Evolutionary conservation across 2,113 vertebrate species (phyloP).

Genomic region (Lasiurus borealis): DNA sequence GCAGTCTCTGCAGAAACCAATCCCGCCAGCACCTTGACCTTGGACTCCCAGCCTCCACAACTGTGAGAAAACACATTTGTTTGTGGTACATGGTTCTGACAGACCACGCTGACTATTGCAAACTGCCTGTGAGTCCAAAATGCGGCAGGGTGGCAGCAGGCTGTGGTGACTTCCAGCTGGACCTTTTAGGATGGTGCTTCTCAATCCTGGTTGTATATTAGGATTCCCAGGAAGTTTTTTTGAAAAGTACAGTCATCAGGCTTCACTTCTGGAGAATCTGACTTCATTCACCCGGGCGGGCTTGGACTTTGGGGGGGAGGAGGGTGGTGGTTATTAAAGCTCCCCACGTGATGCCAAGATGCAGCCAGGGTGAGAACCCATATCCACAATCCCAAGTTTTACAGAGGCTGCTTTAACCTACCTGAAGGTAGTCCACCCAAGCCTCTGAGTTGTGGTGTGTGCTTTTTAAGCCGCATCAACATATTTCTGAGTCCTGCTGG

Average conservation of each 20-base stretch:
- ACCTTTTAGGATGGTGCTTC: not conserved
- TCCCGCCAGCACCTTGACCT: not conserved
- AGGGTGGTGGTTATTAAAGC: not conserved
- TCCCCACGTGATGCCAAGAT: not conserved
- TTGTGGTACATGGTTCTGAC: not conserved
- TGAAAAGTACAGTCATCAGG: not conserved
- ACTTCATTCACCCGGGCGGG: not conserved
- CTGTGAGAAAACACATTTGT: not conserved
- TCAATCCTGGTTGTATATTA: not conserved
- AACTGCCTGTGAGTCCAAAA: not conserved
- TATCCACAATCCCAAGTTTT: rapidly evolving
- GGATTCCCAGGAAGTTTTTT: not conserved
- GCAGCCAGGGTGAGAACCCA: not conserved
- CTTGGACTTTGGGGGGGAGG: no score
- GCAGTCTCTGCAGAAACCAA: not conserved
- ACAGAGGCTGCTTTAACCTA: not conserved
- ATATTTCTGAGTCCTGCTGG: constrained; percentile 28
- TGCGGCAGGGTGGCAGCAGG: rapidly evolving
- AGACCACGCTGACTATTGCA: rapidly evolving
- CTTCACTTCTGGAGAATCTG: not conserved
- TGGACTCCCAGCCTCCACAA: not conserved
- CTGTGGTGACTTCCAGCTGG: not conserved
- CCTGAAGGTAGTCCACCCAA: not conserved
- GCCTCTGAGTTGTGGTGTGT: not conserved
- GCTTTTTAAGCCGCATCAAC: not conserved